Evolutionary conservation across 2,113 vertebrate species (phyloP).

Genomic region (Malurus elegans): DNA sequence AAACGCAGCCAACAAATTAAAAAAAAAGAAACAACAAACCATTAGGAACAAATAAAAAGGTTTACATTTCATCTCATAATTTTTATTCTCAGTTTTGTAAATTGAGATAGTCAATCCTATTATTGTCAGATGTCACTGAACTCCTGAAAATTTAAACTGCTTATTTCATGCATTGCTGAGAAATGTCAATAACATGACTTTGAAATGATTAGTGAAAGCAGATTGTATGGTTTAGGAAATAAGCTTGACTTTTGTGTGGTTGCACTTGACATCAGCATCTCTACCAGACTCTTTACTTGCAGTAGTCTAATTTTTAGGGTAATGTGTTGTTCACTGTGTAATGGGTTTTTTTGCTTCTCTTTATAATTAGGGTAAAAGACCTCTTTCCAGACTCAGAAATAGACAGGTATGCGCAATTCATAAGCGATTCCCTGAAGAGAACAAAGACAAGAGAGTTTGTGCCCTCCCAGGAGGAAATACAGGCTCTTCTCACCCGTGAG

Average conservation of each 20-base stretch:
- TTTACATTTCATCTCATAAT: neutral
- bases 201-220: neutral
- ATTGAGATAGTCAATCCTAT: neutral
- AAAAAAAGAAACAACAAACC: neutral
- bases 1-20: neutral
- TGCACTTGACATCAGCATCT: neutral
- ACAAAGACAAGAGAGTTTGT: slow-evolving; percentile 90
- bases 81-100: neutral
- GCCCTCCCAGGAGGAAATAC: slow-evolving; percentile 91
- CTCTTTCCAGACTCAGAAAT: slow-evolving; percentile 84
- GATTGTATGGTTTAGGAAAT: neutral
- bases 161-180: neutral
- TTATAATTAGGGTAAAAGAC: slow-evolving; percentile 79
- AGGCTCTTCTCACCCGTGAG: slow-evolving; percentile 85
- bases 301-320: neutral
- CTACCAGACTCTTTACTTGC: neutral
- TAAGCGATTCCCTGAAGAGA: slow-evolving; percentile 87
- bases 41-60: neutral
- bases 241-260: neutral
- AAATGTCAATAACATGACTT: neutral
- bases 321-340: neutral
- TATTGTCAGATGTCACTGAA: neutral
- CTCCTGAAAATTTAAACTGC: neutral
- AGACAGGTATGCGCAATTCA: slow-evolving; percentile 84
- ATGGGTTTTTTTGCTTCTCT: neutral